Percentiles rank a stretch among this genome's conserved stretches.
phyloP scores from a whole-genome alignment of 2,113 vertebrate species.

The Conger conger region DNA sequence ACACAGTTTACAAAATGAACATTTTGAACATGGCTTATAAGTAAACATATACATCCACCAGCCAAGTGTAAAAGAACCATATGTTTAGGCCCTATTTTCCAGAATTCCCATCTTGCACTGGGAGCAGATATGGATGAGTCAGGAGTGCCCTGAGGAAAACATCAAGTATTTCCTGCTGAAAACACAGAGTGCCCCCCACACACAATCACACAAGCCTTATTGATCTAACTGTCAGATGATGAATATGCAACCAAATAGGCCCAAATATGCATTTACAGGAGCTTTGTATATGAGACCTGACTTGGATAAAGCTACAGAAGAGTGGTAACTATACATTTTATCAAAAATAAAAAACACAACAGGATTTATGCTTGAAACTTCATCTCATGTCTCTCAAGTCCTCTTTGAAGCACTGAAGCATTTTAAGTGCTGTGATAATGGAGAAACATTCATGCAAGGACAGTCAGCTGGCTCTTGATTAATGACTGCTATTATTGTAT shows the following conservation, averaged over 20 bases:
- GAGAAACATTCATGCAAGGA: not conserved
- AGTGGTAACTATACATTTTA: not conserved
- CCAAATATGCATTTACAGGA: not conserved
- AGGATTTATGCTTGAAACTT: not conserved
- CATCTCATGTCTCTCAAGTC: not conserved
- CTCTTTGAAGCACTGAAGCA: not conserved
- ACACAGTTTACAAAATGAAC: not conserved
- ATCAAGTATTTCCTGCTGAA: slow-evolving; percentile 22
- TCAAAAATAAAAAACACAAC: not conserved
- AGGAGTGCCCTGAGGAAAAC: slow-evolving; percentile 24
- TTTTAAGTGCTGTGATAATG: not conserved
- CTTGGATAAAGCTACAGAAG: not conserved
- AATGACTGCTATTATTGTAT: not conserved
- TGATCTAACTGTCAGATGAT: slow-evolving; percentile 7
- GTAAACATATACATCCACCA: not conserved
- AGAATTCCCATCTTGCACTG: slow-evolving; percentile 5
- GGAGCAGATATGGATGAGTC: slow-evolving; percentile 23
- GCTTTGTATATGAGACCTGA: not conserved
- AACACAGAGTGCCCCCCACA: not conserved
- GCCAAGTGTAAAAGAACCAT: slow-evolving; percentile 4
- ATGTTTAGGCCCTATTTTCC: slow-evolving; percentile 1
- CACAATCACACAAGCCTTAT: not conserved
- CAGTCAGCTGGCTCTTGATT: no score
- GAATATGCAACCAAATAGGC: slow-evolving; percentile 18
- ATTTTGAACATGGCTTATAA: not conserved